Conservation (phyloP, 2,888 invertebrate species). For the Epistrophe grossulariae region DNA sequence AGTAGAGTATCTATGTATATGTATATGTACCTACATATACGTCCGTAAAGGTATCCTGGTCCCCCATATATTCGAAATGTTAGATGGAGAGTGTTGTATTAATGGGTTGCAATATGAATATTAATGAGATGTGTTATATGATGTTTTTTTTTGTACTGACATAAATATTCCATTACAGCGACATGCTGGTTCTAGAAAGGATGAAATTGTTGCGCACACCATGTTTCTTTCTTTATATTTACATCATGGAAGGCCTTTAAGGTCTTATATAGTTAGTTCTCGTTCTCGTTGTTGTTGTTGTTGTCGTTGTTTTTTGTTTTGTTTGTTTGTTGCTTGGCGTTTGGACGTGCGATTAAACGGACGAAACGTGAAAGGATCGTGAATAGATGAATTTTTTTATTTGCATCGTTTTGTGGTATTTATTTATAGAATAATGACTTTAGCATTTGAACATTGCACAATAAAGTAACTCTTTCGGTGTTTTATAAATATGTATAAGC, state of each 20-base stretch:
- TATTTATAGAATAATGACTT: constrained; percentile 56
- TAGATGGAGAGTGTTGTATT: constrained; percentile 71
- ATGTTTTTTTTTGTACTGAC: constrained; percentile 59
- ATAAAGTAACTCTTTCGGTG: neutral
- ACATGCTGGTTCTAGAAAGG: constrained; percentile 69
- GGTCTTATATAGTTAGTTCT: constrained; percentile 1
- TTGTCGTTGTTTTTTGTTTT: too few relatives aligned
- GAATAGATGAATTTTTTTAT: constrained; percentile 49
- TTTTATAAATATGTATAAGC: neutral
- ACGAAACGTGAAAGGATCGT: constrained; percentile 17
- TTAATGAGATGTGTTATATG: constrained; percentile 72
- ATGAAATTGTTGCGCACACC: constrained; percentile 70
- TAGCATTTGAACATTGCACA: constrained; percentile 16
- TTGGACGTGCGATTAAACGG: constrained; percentile 26
- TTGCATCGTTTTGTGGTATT: constrained; percentile 50
- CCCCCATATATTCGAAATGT: constrained; percentile 17
- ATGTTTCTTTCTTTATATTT: constrained; percentile 40
- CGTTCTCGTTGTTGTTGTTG: constrained; percentile 4
- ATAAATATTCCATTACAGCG: constrained; percentile 75
- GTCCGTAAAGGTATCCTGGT: neutral
- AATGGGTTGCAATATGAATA: constrained; percentile 76
- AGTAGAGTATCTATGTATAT: constrained; percentile 12
- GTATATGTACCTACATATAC: constrained; percentile 1
- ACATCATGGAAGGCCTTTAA: neutral
- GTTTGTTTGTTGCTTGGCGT: neutral